These are phyloP conservation scores for Puffinus mauretanicus DNA, from an alignment of 2,113 vertebrate genomes.

Conservation along the genomic window DNA sequence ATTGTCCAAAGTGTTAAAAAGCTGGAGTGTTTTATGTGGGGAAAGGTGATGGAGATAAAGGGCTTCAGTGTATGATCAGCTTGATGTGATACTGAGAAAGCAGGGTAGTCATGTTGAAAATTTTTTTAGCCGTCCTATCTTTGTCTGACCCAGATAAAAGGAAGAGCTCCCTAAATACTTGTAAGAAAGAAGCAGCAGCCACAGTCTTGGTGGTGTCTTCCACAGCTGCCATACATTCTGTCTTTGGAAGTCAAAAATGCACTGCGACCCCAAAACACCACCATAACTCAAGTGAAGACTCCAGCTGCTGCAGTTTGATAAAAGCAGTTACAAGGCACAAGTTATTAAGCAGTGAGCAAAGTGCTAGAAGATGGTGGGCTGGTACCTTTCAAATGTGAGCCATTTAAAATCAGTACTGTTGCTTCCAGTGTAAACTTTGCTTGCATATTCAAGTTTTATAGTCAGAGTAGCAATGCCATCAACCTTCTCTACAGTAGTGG, in stretches of 20 bases:
- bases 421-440: neutral
- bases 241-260: neutral
- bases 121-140: constrained; percentile 25
- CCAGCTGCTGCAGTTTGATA: neutral
- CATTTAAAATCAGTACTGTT: neutral
- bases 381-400: neutral
- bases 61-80: neutral
- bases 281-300: neutral
- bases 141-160: constrained; percentile 27
- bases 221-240: neutral
- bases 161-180: neutral
- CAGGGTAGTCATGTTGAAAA: neutral
- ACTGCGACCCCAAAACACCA: neutral
- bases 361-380: neutral
- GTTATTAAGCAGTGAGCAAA: neutral
- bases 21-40: neutral
- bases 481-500: neutral
- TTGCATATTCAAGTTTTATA: neutral
- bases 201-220: neutral
- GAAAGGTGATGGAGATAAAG: neutral
- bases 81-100: neutral
- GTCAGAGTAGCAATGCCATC: neutral
- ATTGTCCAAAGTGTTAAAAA: neutral
- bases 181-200: neutral
- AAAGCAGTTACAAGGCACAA: neutral